Percentiles rank a stretch among this genome's conserved stretches.
Evolutionary conservation across 2,113 vertebrate genomes (phyloP).

Genomic region (Trogon melanurus): DNA sequence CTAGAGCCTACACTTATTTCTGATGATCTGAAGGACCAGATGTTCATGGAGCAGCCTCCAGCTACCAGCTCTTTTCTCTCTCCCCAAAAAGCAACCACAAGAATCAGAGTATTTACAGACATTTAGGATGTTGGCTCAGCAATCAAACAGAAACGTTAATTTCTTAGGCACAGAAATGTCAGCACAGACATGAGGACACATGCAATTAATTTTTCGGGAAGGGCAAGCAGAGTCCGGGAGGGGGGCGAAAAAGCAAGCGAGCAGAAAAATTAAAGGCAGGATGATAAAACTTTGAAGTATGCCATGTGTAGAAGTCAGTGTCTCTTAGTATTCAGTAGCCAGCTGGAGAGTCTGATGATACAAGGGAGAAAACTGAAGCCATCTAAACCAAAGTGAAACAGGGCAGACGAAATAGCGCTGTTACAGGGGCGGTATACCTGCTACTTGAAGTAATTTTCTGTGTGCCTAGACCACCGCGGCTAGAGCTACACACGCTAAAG

Average conservation of each 20-base stretch:
- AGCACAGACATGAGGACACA: neutral
- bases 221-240: neutral
- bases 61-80: neutral
- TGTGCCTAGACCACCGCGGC: neutral
- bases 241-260: neutral
- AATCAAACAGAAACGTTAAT: neutral
- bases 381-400: neutral
- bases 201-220: constrained; percentile 12
- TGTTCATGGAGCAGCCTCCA: neutral
- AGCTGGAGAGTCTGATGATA: neutral
- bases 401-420: neutral
- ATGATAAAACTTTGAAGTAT: neutral
- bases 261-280: neutral
- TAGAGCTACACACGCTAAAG: neutral
- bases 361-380: neutral
- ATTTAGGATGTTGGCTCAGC: neutral
- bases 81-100: neutral
- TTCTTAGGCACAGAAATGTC: neutral
- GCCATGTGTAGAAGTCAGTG: neutral
- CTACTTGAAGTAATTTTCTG: neutral
- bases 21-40: neutral
- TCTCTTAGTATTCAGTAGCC: neutral
- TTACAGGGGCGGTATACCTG: neutral
- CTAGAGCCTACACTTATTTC: neutral
- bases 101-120: neutral